phyloP scores from a whole-genome alignment of 2,888 invertebrate species.

The Conistra vaccinii region DNA sequence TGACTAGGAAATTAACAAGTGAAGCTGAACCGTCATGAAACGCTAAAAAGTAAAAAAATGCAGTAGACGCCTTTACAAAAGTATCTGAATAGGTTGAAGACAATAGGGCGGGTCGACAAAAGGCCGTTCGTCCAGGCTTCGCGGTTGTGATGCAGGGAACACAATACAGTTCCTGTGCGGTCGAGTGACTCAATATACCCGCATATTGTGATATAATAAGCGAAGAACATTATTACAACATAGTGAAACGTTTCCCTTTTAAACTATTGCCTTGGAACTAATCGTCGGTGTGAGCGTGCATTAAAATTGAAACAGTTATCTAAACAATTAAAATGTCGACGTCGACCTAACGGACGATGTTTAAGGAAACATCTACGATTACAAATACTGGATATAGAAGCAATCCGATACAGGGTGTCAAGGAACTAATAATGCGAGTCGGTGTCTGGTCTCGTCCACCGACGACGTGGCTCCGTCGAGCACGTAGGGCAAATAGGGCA shows the following conservation, averaged over 20 bases:
- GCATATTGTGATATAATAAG: constrained; percentile 75
- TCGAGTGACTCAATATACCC: constrained; percentile 84
- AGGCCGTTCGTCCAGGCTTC: constrained; percentile 81
- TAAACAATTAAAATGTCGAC: constrained; percentile 55
- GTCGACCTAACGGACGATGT: constrained; percentile 38
- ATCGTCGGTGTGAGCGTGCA: constrained; percentile 35
- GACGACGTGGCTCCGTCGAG: constrained; percentile 42
- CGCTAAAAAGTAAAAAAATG: constrained; percentile 73
- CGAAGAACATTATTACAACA: constrained; percentile 64
- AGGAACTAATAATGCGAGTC: constrained; percentile 72
- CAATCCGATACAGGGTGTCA: constrained; percentile 72
- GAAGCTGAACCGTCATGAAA: constrained; percentile 73
- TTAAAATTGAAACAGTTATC: constrained; percentile 55
- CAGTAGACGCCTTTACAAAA: constrained; percentile 77
- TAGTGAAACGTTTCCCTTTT: constrained; percentile 59
- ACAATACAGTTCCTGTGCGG: constrained; percentile 86
- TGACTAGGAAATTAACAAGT: constrained; percentile 70
- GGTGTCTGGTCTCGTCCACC: constrained; percentile 63
- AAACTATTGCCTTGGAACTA: constrained; percentile 54
- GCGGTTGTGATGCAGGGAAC: constrained; percentile 79
- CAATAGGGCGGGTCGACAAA: constrained; percentile 85
- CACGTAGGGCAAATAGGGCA: constrained; percentile 78
- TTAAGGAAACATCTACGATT: constrained; percentile 67
- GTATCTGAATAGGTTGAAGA: constrained; percentile 83
- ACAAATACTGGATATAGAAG: constrained; percentile 71